Evolutionary conservation across 2,797 vertebrate genomes (phyloP), one percentile per base, ranked within the genome.

Genomic region (Tadarida brasiliensis): DNA sequence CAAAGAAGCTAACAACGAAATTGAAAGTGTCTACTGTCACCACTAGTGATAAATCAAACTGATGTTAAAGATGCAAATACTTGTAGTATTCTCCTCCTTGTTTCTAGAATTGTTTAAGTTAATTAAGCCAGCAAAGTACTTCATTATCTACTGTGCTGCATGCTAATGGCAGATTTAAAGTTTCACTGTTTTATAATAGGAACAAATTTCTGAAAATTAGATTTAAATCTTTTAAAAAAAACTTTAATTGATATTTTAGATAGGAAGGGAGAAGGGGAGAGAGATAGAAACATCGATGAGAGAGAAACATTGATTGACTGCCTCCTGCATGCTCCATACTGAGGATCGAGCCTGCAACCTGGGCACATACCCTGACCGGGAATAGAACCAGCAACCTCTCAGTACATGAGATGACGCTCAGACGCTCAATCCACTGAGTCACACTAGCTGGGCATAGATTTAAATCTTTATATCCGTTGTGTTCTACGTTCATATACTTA

Each of bases 61-160:
- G 86, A 94, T 95, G 86, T 96, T 97, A 92, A 92, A 96, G 92
- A 96, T 95, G 86, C 82, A 96, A 87, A 94, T 96, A 94, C 81
- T 95, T 57, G 90, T 49, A 89, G 83, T 87, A 61, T 59, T 83
- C 88, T 97, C 78, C 74, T 95, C 83, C 86, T 86, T 1, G 3
- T 81, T 94, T 70, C 73, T 95, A 96, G 92, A 89, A 97, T 96
- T 95, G 88, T 93, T 95, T 96, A 97, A 97, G 84, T 96, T 97
- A 96, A 95, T 97, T 97, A 97, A 96, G 83, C 76, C 47, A 78
- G 78, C 56, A 96, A 54, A 96, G 91, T 93, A 91, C 94, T 95
- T 96, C 77, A 94, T 97, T 96, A 96, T 96, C 82, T 94, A 22
- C 94, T 96, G 92, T 93, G 33, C 51, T 94, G 65, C 74, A 95